Evolutionary conservation across 2,113 vertebrate genomes (phyloP), one percentile per base, ranked within the genome.

Genomic region (Sprattus sprattus): DNA sequence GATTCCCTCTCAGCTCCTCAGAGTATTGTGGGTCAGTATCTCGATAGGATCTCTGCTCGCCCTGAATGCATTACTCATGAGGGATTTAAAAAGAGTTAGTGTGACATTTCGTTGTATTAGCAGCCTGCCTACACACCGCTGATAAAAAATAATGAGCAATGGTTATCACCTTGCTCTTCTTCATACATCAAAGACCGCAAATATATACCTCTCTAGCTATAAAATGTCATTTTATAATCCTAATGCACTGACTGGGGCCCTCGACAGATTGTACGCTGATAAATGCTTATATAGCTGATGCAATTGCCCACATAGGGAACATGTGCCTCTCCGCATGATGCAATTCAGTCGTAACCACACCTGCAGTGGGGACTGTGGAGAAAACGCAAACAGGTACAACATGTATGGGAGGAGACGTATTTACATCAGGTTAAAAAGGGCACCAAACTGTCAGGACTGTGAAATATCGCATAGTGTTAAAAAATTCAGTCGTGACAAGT

Each of bases 331-430:
- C 32, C 32, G 50, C 45, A 81, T 86, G 87, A 89, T 85, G 86
- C 85, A 89, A 89, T 80, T 13, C 39, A 47, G 47, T 75, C 82
- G 88, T 87, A 89, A 89, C 89, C 81, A 32, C 54, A 47, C 50
- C 54, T 67, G 52, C 60, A 85, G 64, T 28, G 2, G 50, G 50
- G 45, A 60, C 16, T 16, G 60, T 78, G 28, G 81, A 32, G 78
- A 16, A 5, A 64, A 46, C 50, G 49, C 44, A 28, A 87, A 67
- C 32, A 54, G 71, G 11, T 78, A 78, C 28, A 78, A 32, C 81
- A 84, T 46, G 57, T 57, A 60, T 83, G 81, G 45, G 6, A 84
- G 82, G 64, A 84, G 85, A 71, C 15, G 39, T 3, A 22, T 25
- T 45, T 64, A 52, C 64, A 81, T 84, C 28, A 44, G 52, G 83